Conservation (phyloP, 2,113 vertebrate species). For the Ciconia maguari region DNA sequence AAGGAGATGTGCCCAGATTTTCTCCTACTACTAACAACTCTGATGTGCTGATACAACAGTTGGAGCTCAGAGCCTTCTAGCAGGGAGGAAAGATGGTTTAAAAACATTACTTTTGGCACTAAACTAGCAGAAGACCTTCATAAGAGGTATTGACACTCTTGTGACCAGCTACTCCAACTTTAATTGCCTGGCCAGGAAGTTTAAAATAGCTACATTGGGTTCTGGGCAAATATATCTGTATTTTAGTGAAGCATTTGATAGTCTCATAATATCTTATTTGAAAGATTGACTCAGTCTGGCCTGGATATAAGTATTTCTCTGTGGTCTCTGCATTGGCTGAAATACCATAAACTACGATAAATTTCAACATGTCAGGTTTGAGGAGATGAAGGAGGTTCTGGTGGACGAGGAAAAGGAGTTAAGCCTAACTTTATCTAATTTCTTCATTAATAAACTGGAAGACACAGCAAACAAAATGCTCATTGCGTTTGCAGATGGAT, state of each 20-base stretch:
- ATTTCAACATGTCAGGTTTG: neutral
- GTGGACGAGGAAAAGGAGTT: neutral
- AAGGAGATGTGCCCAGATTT: neutral
- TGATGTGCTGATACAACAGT: neutral
- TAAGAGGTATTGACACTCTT: neutral
- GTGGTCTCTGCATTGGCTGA: neutral
- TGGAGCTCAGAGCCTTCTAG: neutral
- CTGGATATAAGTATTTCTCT: neutral
- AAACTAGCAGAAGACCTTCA: neutral
- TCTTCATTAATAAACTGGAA: neutral
- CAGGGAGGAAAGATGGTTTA: neutral
- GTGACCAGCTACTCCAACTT: neutral
- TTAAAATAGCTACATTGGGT: neutral
- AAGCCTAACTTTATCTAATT: neutral
- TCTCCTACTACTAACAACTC: neutral
- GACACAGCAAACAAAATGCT: neutral
- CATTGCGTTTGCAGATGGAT: neutral
- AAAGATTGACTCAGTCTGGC: slow-evolving; percentile 13
- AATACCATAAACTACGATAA: neutral
- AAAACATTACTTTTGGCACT: neutral
- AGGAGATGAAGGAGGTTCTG: neutral
- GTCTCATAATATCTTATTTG: slow-evolving; percentile 14
- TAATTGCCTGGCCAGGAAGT: neutral
- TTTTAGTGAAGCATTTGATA: slow-evolving; percentile 27
- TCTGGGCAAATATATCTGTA: neutral